Evolutionary conservation across 2,888 invertebrate species (phyloP).

Genomic region (Zeuzera pyrina): DNA sequence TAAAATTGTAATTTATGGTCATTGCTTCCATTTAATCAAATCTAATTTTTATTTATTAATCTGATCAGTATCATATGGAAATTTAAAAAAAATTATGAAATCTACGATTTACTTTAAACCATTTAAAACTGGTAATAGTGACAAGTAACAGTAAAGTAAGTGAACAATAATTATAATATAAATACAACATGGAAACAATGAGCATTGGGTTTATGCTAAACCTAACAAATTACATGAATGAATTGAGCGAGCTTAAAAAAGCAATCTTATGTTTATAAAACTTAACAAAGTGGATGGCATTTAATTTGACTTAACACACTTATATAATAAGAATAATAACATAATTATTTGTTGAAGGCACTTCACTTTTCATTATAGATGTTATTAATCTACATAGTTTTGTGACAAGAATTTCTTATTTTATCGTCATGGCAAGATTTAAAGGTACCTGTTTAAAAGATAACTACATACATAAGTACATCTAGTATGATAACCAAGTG

Average conservation of each 20-base stretch:
- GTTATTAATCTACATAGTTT: conserved; percentile 36
- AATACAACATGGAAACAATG: conserved; percentile 39
- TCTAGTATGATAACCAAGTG: conserved; percentile 64
- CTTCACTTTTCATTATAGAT: conserved; percentile 54
- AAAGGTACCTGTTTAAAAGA: conserved; percentile 71
- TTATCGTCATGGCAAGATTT: conserved; percentile 72
- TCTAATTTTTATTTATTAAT: not conserved
- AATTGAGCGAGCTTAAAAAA: conserved; percentile 68
- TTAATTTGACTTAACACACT: conserved; percentile 72
- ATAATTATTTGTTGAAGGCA: conserved; percentile 66
- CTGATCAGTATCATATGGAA: not conserved
- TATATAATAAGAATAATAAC: conserved; percentile 51
- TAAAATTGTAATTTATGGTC: conserved; percentile 41
- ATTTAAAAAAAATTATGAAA: too few species aligned
- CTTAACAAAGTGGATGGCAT: conserved; percentile 74
- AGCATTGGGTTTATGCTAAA: conserved; percentile 35
- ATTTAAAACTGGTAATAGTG: too few species aligned
- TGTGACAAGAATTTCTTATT: conserved; percentile 70
- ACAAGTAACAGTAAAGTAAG: too few species aligned
- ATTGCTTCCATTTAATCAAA: conserved; percentile 34
- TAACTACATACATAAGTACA: conserved; percentile 49
- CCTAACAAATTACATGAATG: conserved; percentile 58
- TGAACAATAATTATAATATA: too few species aligned
- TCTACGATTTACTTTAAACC: too few species aligned
- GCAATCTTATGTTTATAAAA: conserved; percentile 65